Base-by-base conservation (phyloP, 53 echinoderm and acorn worm genomes). In the Hippasteria phrygiana region DNA sequence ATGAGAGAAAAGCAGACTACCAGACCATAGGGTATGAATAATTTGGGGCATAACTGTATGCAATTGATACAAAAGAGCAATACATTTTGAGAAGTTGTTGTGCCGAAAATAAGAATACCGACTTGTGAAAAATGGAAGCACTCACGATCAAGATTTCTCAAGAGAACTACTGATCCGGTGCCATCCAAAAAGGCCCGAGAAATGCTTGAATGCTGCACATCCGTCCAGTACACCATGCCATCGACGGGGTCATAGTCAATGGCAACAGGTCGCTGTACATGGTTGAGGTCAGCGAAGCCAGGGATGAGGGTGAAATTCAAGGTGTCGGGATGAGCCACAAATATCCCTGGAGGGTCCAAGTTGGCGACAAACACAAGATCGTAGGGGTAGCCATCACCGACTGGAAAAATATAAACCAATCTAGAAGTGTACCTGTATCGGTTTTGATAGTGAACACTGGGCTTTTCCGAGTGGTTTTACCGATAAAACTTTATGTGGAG, bases 191-290 rank as follows among this genome's bases (percentile, higher is more conserved):
- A 55, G 1, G 75, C 74, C 2, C 84, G 45, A 43, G 20, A 48
- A 36, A 90, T 90, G 29, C 55, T 51, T 41, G 26, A 37, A 2
- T 16, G 7, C 12, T 12, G 18, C 59, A 63, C 65, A 76, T 90
- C 90, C 3, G 90, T 85, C 90, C 90, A 90, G 75, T 75, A 90
- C 16, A 90, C 28, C 29, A 29, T 65, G 22, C 54, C 14, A 2
- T 76, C 65, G 6, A 84, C 28, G 0, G 90, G 90, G 43, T 90
- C 90, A 46, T 84, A 90, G 32, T 85, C 90, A 17, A 90, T 59
- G 41, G 88, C 88, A 13, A 66, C 65, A 16, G 88, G 88, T 0
- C 50, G 62, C 0, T 4, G 35, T 7, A 88, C 37, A 28, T 48
- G 43, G 2, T 62, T 27, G 2, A 38, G 47, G 14, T 43, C 36